A percentile compares a stretch with the other conserved stretches of the same genome.
Evolutionary conservation across 2,797 vertebrate genomes (phyloP).

Genomic region (Ibycter americanus): DNA sequence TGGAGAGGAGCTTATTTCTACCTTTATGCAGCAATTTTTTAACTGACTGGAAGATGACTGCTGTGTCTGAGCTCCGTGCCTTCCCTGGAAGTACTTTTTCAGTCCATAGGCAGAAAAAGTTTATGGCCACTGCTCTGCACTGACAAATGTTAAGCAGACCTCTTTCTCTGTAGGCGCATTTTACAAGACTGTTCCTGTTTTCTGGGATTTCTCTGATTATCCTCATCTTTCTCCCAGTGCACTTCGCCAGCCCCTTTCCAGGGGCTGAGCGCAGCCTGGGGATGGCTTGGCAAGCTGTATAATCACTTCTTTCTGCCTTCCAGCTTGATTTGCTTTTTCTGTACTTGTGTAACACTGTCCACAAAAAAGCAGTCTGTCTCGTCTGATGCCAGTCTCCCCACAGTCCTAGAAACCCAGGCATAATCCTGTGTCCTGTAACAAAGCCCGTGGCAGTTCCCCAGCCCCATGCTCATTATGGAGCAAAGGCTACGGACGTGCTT

Average conservation of each 20-base stretch:
- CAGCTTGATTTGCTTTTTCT: background rate
- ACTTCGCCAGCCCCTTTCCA: background rate
- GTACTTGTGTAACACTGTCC: background rate
- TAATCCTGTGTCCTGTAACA: background rate
- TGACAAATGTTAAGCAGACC: background rate
- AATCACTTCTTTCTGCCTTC: background rate
- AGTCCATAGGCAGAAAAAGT: background rate
- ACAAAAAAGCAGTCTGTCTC: background rate
- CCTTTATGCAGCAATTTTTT: background rate
- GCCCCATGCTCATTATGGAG: background rate
- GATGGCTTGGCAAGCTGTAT: background rate
- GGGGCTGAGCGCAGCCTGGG: background rate
- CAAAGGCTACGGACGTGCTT: background rate
- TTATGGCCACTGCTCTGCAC: background rate
- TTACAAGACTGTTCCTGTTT: background rate
- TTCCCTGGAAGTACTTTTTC: background rate
- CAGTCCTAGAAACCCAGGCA: background rate
- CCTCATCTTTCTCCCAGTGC: background rate
- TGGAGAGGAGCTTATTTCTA: background rate
- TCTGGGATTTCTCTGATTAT: background rate
- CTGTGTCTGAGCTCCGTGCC: background rate
- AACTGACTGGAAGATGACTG: background rate
- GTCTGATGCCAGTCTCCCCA: background rate
- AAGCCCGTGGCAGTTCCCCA: background rate
- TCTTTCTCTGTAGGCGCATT: background rate